Evolutionary conservation across 2,888 invertebrate genomes (phyloP).

Genomic region (Elgonia sp.): DNA sequence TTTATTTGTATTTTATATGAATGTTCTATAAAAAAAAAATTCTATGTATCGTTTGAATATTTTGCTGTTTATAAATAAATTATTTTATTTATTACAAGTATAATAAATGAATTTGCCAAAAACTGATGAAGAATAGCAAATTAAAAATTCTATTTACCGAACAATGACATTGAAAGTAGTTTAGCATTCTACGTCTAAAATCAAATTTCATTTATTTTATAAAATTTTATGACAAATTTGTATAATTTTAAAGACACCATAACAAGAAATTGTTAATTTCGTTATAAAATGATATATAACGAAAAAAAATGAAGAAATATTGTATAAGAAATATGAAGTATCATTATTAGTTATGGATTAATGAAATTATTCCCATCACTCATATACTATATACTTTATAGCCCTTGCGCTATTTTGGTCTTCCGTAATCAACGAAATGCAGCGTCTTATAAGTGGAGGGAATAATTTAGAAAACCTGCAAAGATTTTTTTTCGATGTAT

Average conservation of each 20-base stretch:
- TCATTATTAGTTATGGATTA: slow-evolving; percentile 8
- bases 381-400: slow-evolving; percentile 32
- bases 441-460: slow-evolving; percentile 21
- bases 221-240: neutral
- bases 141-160: slow-evolving; percentile 2
- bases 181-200: slow-evolving; percentile 4
- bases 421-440: slow-evolving; percentile 63
- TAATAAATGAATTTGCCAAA: slow-evolving; percentile 3
- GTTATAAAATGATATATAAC: slow-evolving; percentile 20
- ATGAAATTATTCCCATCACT: slow-evolving; percentile 40
- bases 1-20: neutral
- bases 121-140: neutral
- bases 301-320: neutral
- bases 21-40: neutral
- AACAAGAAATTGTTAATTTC: slow-evolving; percentile 11
- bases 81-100: neutral
- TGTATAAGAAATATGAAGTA: slow-evolving; percentile 9
- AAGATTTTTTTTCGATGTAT: neutral
- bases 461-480: slow-evolving; percentile 26
- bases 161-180: slow-evolving; percentile 9
- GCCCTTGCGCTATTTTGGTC: slow-evolving; percentile 53
- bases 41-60: no score
- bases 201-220: slow-evolving; percentile 1
- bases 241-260: slow-evolving; percentile 29
- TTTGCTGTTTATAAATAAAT: no score